Evolutionary conservation across 1,140 invertebrate genomes (phyloP).

Genomic region (Coptotermes formosanus): DNA sequence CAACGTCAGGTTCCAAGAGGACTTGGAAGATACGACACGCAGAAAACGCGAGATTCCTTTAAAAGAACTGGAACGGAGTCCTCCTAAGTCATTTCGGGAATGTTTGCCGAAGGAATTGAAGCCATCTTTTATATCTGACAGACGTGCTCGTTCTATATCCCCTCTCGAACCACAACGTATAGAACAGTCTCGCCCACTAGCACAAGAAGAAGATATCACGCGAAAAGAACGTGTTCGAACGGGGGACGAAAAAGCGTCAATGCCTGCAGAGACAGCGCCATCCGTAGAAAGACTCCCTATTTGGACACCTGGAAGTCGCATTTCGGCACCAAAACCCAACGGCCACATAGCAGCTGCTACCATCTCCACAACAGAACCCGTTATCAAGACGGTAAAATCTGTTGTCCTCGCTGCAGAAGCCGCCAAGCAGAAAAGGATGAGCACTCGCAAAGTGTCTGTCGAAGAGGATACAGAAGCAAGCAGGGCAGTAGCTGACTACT

Average conservation of each 20-base stretch:
- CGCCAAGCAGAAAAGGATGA: slow-evolving; percentile 34
- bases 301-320: background rate
- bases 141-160: background rate
- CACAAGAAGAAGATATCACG: background rate
- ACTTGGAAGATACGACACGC: background rate
- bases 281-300: background rate
- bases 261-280: background rate
- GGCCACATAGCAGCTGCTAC: background rate
- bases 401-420: slow-evolving; percentile 35
- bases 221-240: no score
- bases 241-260: background rate
- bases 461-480: slow-evolving; percentile 54
- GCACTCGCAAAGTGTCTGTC: background rate
- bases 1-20: background rate
- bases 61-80: background rate
- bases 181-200: background rate
- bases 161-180: background rate
- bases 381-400: background rate
- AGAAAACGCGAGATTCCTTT: background rate
- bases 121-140: background rate
- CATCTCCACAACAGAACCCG: background rate
- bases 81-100: background rate
- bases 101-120: background rate
- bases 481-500: slow-evolving; percentile 72
- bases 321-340: background rate